Percentiles rank a stretch among this genome's conserved stretches.
These are phyloP conservation scores for Brenthis daphne DNA, from an alignment of 2,888 invertebrate species.

Conservation along the genomic window DNA sequence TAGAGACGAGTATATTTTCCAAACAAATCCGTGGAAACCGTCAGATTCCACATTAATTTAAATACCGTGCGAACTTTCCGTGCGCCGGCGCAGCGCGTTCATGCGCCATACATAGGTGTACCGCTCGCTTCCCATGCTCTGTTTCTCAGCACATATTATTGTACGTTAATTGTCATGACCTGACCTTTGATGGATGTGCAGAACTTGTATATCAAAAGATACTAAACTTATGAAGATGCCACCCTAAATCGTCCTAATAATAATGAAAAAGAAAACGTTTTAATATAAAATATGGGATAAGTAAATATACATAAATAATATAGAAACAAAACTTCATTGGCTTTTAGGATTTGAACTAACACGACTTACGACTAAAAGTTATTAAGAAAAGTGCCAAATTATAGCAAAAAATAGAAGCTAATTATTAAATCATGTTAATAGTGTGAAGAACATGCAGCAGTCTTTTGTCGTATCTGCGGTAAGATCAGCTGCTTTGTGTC, in stretches of 20 bases:
- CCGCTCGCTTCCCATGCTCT: conserved; percentile 70
- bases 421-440: conserved; percentile 18
- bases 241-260: no score
- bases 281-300: no score
- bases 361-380: not conserved
- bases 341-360: not conserved
- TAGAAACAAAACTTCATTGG: conserved; percentile 3
- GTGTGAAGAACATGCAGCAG: conserved; percentile 15
- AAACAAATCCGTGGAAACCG: conserved; percentile 34
- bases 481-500: conserved; percentile 24
- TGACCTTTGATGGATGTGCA: conserved; percentile 49
- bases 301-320: not conserved
- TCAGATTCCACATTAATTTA: conserved; percentile 43
- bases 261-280: no score
- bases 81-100: conserved; percentile 38
- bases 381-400: conserved; percentile 2
- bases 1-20: conserved; percentile 28
- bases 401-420: conserved; percentile 6
- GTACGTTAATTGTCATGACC: conserved; percentile 62
- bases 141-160: conserved; percentile 65
- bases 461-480: conserved; percentile 8
- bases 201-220: conserved; percentile 8
- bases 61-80: conserved; percentile 48
- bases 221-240: not conserved
- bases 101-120: conserved; percentile 45